Base-by-base conservation (phyloP, 2,113 vertebrate species). In the Jaculus jaculus region DNA sequence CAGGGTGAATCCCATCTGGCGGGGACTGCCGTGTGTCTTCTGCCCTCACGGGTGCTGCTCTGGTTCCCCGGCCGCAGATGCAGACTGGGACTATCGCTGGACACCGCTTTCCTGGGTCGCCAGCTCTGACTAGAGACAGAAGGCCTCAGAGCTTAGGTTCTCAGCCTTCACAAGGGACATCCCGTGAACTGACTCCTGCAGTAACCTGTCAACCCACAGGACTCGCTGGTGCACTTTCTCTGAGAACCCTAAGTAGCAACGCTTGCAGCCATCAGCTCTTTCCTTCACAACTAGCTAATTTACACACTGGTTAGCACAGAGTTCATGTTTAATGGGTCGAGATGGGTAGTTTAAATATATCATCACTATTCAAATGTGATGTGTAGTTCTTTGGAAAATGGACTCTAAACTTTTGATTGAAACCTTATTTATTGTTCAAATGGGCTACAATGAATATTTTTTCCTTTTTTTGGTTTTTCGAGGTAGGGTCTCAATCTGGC, bases 381-480 rank as follows among this genome's bases (percentile, higher is more conserved):
- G 26, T 58, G 11, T 66, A 34, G 39, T 20, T 20, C 34, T 16
- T 54, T 80, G 54, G 23, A 7, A 26, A 42, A 12, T 37, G n/a
- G 32, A 8, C 42, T 66, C 34, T 90, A 54, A 71, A 85, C 68
- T 58, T 83, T 51, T 71, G 34, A 92, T 24, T 69, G 21, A 92
- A 88, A 58, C 2, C 24, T 94, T 79, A 86, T 8, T 30, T 26
- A 83, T 3, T 80, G 18, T n/a, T 77, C 42, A 5, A 96, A 93
- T 26, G 15, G 58, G 21, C 47, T 83, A 54, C 58, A 68, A 34
- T 34, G 30, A 84, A 87, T 16, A 72, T 66, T 51, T 71, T 79
- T 63, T 87, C 83, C 69, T 34, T 75, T 39, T 51, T 84, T 93
- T 17, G n/a, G n/a, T n/a, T n/a, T n/a, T n/a, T n/a, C n/a, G n/a